phyloP scores from a whole-genome alignment of 2,888 invertebrate genomes.

The Stictocephala bisonia region DNA sequence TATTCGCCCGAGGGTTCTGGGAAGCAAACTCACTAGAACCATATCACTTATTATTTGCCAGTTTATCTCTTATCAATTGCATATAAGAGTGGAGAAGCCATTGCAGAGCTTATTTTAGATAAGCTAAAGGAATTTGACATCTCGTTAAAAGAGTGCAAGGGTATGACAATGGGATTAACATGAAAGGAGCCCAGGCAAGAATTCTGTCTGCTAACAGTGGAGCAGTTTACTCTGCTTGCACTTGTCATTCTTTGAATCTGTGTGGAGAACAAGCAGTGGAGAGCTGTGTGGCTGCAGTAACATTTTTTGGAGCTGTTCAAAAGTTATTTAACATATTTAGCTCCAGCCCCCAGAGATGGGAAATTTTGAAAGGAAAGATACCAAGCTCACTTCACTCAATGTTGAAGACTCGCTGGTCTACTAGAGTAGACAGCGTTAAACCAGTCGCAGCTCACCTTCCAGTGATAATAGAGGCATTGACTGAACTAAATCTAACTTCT shows the following conservation, averaged over 20 bases:
- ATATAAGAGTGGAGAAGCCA: too few relatives aligned
- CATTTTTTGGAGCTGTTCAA: constrained; percentile 50
- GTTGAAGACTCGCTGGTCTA: constrained; percentile 23
- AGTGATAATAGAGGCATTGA: too few relatives aligned
- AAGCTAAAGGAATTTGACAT: too few relatives aligned
- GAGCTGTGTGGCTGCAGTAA: constrained; percentile 42
- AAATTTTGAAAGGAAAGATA: constrained; percentile 47
- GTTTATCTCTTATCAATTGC: too few relatives aligned
- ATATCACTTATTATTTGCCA: too few relatives aligned
- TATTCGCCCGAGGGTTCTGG: too few relatives aligned
- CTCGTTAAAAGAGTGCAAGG: too few relatives aligned
- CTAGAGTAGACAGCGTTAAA: constrained; percentile 27
- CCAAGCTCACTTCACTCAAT: constrained; percentile 10
- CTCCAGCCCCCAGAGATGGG: constrained; percentile 50
- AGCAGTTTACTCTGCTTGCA: constrained; percentile 49
- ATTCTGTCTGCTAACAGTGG: constrained; percentile 37
- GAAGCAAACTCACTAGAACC: too few relatives aligned
- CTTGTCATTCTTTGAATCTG: constrained; percentile 49
- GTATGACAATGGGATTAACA: too few relatives aligned
- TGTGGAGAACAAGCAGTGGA: constrained; percentile 43
- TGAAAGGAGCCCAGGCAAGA: constrained; percentile 44
- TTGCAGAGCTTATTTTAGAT: too few relatives aligned
- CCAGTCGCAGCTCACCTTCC: constrained; percentile 32
- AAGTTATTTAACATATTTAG: constrained; percentile 49
- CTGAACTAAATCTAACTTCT: too few relatives aligned